A percentile compares a stretch with the other conserved stretches of the same genome.
These are phyloP conservation scores for Heliconius ethilla DNA, from an alignment of 2,888 invertebrate genomes.

Conservation along the genomic window DNA sequence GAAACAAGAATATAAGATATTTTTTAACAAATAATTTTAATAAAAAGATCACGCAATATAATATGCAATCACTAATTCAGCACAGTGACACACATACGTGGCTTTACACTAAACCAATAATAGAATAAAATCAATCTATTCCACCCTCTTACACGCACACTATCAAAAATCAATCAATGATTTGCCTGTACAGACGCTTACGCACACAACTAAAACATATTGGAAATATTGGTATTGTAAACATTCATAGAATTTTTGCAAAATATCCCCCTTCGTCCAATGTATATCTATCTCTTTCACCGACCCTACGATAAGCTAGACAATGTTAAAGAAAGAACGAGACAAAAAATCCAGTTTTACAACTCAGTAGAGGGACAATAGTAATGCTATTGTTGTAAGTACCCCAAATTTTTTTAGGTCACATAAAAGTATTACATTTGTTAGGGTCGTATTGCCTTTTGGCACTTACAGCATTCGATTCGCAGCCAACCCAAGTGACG, in stretches of 20 bases:
- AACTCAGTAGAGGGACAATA: slow-evolving; percentile 77
- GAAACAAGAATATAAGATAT: neutral
- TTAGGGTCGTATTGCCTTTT: slow-evolving; percentile 75
- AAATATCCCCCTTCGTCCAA: slow-evolving; percentile 65
- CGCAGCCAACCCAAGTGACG: slow-evolving; percentile 72
- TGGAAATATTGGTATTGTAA: slow-evolving; percentile 79
- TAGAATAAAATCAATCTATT: slow-evolving; percentile 81
- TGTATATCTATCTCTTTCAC: slow-evolving; percentile 61
- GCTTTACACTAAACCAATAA: slow-evolving; percentile 82
- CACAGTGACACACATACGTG: slow-evolving; percentile 81
- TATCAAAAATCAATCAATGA: slow-evolving; percentile 64
- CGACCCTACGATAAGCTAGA: slow-evolving; percentile 45
- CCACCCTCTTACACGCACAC: slow-evolving; percentile 75
- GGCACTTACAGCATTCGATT: slow-evolving; percentile 78
- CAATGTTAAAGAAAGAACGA: slow-evolving; percentile 53
- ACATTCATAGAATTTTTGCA: slow-evolving; percentile 78
- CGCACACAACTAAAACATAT: slow-evolving; percentile 58
- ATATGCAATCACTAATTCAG: slow-evolving; percentile 62
- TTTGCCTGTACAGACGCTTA: slow-evolving; percentile 61
- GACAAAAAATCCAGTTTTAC: slow-evolving; percentile 68
- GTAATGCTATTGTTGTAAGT: slow-evolving; percentile 79
- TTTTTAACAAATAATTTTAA: neutral
- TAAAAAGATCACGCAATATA: slow-evolving; percentile 59
- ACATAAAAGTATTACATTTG: slow-evolving; percentile 81
- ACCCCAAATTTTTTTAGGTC: slow-evolving; percentile 82